Conservation (phyloP, 2,797 vertebrate genomes). For the Chrosomus eos region DNA sequence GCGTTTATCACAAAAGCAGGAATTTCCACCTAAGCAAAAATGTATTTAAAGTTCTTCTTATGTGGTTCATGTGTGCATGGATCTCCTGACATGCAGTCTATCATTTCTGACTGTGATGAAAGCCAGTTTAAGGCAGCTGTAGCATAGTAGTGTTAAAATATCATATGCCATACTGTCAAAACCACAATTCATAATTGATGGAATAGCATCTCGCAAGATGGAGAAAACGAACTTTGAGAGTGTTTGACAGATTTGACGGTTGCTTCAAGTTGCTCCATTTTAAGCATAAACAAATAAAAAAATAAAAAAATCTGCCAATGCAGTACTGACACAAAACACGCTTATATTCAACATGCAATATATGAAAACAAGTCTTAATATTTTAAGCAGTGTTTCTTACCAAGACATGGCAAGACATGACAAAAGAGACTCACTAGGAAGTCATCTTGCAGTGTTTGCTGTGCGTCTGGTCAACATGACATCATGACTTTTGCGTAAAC, state of each 20-base stretch:
- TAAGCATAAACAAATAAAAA: neutral
- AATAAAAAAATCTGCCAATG: neutral
- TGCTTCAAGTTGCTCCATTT: neutral
- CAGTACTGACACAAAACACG: neutral
- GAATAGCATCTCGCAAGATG: neutral
- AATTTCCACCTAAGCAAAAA: neutral
- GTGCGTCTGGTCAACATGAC: neutral
- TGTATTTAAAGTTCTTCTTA: neutral
- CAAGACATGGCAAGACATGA: neutral
- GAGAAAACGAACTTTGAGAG: neutral
- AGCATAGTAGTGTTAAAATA: neutral
- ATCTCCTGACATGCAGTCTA: slow-evolving; percentile 17
- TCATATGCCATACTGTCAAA: slow-evolving; percentile 24
- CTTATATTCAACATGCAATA: neutral
- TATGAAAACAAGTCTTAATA: neutral
- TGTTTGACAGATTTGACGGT: neutral
- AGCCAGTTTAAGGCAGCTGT: neutral
- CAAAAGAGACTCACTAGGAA: neutral
- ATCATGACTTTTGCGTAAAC: too few species aligned
- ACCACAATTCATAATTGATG: neutral
- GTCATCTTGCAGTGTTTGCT: neutral
- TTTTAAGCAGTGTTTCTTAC: neutral
- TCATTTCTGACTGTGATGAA: slow-evolving; percentile 9
- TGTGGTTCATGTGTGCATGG: neutral
- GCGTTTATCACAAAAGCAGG: neutral